Base-by-base conservation (phyloP, 2,113 vertebrate genomes). In the Rousettus leschenaultii region DNA sequence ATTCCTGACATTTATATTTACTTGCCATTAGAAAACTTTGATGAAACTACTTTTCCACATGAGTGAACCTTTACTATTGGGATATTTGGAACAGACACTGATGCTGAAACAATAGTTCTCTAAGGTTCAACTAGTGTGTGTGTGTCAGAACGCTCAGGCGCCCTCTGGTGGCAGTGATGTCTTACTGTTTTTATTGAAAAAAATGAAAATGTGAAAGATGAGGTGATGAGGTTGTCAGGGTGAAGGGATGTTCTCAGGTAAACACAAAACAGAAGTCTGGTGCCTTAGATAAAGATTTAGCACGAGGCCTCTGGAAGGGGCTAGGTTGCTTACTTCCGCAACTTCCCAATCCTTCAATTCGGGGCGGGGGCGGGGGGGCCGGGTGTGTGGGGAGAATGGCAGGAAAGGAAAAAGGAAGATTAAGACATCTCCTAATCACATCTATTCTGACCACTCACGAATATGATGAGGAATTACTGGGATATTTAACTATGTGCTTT, bases 121-220 rank as follows among this genome's bases (percentile, higher is more conserved):
- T 51, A 3, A 74, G 78, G 55, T 89, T 66, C 75, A 55, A 30
- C 33, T 87, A 88, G 35, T 61, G 78, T 68, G 75, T 22, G 68
- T 0, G 3, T n/a, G n/a, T n/a, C n/a, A 51, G 91, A 53, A 84
- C 89, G 65, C 92, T 95, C 0, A 8, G 65, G 93, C 97, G 96
- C 98, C 98, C 98, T 97, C 98, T 98, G 93, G 94, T 97, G 98
- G 96, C n/a, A 4, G 21, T 22, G 28, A 28, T 53, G 38, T 53
- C 61, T 33, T 90, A 68, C n/a, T 94, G 5, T 53, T 68, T 92
- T 53, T 70, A 75, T 48, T 89, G 65, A 24, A 78, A 65, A 89
- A 95, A 95, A 30, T 2, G 63, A 13, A 45, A 15, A 13, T 38
- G 51, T 53, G 51, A 57, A 59, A 45, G 9, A 55, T 33, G 40